Percentiles rank a stretch among this genome's conserved stretches.
These are phyloP conservation scores for Microplitis manilae DNA, from an alignment of 2,888 invertebrate genomes.

Conservation along the genomic window DNA sequence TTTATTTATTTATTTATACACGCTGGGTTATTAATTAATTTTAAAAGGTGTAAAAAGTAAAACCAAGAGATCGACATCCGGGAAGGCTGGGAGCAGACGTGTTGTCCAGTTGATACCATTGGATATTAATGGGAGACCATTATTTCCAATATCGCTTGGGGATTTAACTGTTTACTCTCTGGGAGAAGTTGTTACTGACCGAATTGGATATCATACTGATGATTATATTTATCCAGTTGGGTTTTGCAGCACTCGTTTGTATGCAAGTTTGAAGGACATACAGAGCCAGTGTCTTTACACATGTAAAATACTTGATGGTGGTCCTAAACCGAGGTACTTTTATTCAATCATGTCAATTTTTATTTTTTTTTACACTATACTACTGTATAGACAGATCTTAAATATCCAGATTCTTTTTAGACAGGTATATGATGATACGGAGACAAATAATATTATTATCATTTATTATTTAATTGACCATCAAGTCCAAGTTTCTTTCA, in stretches of 20 bases:
- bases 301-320: constrained; percentile 85
- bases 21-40: too few relatives aligned
- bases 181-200: constrained; percentile 82
- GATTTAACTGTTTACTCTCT: constrained; percentile 81
- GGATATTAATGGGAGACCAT: constrained; percentile 79
- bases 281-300: constrained; percentile 83
- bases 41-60: constrained; percentile 61
- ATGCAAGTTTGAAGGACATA: constrained; percentile 81
- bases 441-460: too few relatives aligned
- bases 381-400: not conserved
- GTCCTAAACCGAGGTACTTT: constrained; percentile 77
- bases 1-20: not conserved
- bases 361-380: too few relatives aligned
- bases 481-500: not conserved
- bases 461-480: not conserved
- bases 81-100: constrained; percentile 64
- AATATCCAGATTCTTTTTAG: too few relatives aligned
- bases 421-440: too few relatives aligned
- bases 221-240: constrained; percentile 85
- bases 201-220: constrained; percentile 80
- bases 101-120: constrained; percentile 78
- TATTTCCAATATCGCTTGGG: constrained; percentile 82
- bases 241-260: constrained; percentile 83
- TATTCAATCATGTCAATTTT: too few relatives aligned
- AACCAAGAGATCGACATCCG: constrained; percentile 57